Evolutionary conservation across 2,888 invertebrate genomes (phyloP).

Genomic region (Phytoseiulus persimilis): DNA sequence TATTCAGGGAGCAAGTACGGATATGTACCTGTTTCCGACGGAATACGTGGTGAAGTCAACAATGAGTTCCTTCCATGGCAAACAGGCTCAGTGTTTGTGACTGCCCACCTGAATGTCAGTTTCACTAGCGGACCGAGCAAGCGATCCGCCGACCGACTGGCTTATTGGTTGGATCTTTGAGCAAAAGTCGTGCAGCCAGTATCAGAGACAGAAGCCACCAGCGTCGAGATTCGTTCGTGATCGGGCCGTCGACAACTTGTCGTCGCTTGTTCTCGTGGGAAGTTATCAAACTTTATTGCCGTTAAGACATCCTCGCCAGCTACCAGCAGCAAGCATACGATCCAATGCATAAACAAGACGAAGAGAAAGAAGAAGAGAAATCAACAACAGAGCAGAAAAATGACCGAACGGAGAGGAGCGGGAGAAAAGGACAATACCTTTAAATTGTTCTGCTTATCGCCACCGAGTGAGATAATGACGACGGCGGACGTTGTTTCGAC

Average conservation of each 20-base stretch:
- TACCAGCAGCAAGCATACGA: neutral
- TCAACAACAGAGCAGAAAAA: neutral
- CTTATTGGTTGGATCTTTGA: neutral
- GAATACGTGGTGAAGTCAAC: neutral
- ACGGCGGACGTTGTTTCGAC: neutral
- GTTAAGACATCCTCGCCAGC: neutral
- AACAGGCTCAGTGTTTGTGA: neutral
- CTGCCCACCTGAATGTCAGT: neutral
- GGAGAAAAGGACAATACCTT: neutral
- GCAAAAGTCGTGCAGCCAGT: neutral
- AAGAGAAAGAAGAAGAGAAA: neutral
- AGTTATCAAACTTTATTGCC: slow-evolving; percentile 37
- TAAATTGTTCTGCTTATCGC: neutral
- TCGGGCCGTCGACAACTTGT: neutral
- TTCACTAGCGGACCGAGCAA: neutral
- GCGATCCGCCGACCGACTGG: neutral
- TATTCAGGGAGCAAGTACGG: too few species aligned
- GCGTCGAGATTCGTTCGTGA: neutral
- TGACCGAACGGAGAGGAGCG: neutral
- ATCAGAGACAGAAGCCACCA: neutral
- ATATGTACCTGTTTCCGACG: neutral
- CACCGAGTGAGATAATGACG: neutral
- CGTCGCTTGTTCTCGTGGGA: slow-evolving; percentile 31
- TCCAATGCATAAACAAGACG: neutral
- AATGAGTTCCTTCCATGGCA: neutral